Conservation (phyloP, 2,113 vertebrate species). For the Stercorarius parasiticus region DNA sequence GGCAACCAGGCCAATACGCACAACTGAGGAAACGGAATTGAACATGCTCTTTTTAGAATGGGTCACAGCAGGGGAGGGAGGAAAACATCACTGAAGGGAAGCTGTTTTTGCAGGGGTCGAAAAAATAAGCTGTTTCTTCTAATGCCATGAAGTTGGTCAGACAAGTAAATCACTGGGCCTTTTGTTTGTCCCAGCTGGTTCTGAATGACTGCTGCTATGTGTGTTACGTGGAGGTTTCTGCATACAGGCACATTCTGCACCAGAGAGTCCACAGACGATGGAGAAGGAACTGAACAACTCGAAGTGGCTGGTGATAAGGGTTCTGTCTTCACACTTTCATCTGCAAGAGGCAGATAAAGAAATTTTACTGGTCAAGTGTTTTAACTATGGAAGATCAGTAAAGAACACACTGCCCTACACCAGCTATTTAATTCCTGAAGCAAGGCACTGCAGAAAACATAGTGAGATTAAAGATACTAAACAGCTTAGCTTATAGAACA, state of each 20-base stretch:
- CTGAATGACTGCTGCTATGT: background rate
- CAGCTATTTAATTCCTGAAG: background rate
- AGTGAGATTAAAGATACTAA: background rate
- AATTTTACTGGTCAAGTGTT: background rate
- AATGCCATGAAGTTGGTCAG: background rate
- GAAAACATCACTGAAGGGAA: background rate
- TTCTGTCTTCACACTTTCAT: slow-evolving; percentile 79
- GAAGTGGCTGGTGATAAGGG: slow-evolving; percentile 85
- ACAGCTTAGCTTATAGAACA: background rate
- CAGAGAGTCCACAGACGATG: slow-evolving; percentile 74
- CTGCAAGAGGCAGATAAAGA: slow-evolving; percentile 64
- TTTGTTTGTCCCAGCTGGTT: background rate
- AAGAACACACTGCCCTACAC: background rate
- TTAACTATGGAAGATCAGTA: background rate
- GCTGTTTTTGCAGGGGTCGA: background rate
- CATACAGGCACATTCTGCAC: slow-evolving; percentile 88
- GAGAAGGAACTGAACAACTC: slow-evolving; percentile 81
- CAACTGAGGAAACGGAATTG: background rate
- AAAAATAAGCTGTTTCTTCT: background rate
- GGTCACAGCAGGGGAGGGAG: background rate
- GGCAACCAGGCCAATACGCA: background rate
- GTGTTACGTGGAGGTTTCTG: background rate
- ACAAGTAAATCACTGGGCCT: background rate
- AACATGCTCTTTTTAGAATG: background rate
- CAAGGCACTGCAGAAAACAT: background rate